Evolutionary conservation across 1,140 invertebrate species (phyloP).

Genomic region (Ostrea edulis): DNA sequence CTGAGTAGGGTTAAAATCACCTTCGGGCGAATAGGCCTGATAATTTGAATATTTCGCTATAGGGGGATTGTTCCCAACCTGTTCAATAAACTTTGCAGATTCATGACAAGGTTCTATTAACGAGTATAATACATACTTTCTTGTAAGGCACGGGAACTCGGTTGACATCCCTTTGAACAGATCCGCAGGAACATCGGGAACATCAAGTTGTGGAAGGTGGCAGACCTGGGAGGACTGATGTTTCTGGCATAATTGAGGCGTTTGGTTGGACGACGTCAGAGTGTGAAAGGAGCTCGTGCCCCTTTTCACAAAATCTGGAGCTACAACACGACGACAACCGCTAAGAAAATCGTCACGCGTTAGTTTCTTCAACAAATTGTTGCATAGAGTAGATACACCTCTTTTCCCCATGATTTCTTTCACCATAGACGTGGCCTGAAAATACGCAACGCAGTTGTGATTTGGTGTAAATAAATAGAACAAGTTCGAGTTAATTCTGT

Average conservation of each 20-base stretch:
- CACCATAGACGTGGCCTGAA: not conserved
- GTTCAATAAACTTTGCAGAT: too few species aligned
- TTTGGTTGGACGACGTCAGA: not conserved
- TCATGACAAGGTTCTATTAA: too few species aligned
- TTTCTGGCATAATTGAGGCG: not conserved
- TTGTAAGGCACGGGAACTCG: constrained; percentile 72
- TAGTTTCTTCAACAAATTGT: not conserved
- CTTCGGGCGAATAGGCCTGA: too few species aligned
- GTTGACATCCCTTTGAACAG: constrained; percentile 70
- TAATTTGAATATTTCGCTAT: too few species aligned
- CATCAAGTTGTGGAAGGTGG: constrained; percentile 55
- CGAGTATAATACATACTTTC: constrained; percentile 68
- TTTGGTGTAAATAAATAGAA: not conserved
- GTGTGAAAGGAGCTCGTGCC: constrained; percentile 7
- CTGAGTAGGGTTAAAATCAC: too few species aligned
- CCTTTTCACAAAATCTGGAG: constrained; percentile 11
- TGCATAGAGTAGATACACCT: not conserved
- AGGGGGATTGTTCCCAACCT: too few species aligned
- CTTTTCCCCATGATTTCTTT: constrained; percentile 14
- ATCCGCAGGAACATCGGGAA: constrained; percentile 49
- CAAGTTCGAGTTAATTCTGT: constrained; percentile 10
- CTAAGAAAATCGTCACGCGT: not conserved
- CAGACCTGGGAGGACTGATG: not conserved
- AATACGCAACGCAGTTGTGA: not conserved
- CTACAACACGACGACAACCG: not conserved